These are phyloP conservation scores for Sebastiscus tertius DNA, from an alignment of 2,797 vertebrate species.

Conservation along the genomic window DNA sequence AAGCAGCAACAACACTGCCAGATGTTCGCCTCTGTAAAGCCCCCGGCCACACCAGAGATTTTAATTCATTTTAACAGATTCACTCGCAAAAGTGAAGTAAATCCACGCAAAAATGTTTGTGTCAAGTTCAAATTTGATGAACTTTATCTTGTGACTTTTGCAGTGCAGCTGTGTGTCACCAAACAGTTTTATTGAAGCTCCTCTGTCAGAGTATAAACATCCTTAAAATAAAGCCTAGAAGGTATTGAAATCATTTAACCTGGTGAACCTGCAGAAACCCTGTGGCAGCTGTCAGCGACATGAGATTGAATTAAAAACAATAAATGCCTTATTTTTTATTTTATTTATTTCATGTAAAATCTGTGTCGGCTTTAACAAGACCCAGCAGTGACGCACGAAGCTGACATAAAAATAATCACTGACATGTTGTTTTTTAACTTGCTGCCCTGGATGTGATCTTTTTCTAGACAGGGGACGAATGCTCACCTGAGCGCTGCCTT, in stretches of 20 bases:
- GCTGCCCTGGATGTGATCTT: background rate
- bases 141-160: background rate
- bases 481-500: background rate
- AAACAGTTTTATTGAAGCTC: background rate
- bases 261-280: background rate
- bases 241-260: background rate
- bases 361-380: background rate
- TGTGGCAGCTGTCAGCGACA: background rate
- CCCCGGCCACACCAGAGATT: background rate
- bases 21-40: background rate
- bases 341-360: background rate
- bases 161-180: background rate
- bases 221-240: background rate
- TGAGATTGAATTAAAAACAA: background rate
- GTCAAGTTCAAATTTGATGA: background rate
- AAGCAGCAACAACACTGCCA: constrained; percentile 15
- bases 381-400: background rate
- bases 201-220: background rate
- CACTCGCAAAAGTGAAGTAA: background rate
- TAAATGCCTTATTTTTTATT: constrained; percentile 21
- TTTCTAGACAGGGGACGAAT: background rate
- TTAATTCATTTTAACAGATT: background rate
- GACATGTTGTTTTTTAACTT: background rate
- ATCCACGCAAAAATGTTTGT: background rate
- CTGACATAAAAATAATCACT: background rate